These are phyloP conservation scores for Bufo bufo DNA, from an alignment of 2,113 vertebrate species.

Conservation along the genomic window DNA sequence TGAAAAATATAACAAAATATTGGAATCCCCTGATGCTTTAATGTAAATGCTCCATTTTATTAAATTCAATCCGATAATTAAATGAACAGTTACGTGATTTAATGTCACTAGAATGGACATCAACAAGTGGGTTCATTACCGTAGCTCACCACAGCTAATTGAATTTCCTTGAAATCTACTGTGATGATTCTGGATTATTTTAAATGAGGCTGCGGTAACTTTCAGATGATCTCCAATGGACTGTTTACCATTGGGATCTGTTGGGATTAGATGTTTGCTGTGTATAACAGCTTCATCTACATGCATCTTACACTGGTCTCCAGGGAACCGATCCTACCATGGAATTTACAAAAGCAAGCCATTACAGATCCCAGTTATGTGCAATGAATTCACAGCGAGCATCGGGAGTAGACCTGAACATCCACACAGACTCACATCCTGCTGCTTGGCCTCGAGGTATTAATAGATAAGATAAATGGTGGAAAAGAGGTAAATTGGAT, in stretches of 20 bases:
- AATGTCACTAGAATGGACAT: not conserved
- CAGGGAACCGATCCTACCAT: not conserved
- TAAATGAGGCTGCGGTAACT: not conserved
- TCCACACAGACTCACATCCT: not conserved
- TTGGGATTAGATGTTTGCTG: not conserved
- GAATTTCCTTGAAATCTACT: not conserved
- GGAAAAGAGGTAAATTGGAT: not conserved
- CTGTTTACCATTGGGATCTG: constrained; percentile 11
- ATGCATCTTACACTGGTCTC: not conserved
- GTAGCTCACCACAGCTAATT: not conserved
- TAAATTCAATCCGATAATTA: not conserved
- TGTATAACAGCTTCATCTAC: not conserved
- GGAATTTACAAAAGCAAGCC: constrained; percentile 3
- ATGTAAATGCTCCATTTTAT: not conserved
- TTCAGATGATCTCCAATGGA: not conserved
- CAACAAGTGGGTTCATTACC: not conserved
- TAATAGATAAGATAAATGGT: constrained; percentile 24
- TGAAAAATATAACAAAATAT: not conserved
- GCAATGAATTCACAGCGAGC: constrained; percentile 3
- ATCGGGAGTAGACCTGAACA: not conserved
- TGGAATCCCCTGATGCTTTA: not conserved
- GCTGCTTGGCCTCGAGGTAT: not conserved
- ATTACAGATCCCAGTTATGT: constrained; percentile 7
- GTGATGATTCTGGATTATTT: not conserved
- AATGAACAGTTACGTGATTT: not conserved